phyloP scores from a whole-genome alignment of 2,113 vertebrate species.

The Plotosus lineatus region DNA sequence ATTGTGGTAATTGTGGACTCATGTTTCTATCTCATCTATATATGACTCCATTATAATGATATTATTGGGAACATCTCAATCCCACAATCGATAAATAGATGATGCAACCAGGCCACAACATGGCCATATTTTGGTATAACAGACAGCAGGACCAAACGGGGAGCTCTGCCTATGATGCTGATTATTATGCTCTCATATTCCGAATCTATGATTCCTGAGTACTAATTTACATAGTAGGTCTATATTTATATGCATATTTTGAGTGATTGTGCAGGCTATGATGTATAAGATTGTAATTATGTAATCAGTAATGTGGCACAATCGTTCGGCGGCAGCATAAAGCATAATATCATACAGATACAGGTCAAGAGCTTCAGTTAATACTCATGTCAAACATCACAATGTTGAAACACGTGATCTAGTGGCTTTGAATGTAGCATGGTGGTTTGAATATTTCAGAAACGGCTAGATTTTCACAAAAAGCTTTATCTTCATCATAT shows the following conservation, averaged over 20 bases:
- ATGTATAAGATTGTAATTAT: neutral
- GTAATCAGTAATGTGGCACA: neutral
- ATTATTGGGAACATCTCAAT: constrained; percentile 68
- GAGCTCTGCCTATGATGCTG: constrained; percentile 14
- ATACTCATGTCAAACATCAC: neutral
- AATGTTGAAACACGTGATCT: neutral
- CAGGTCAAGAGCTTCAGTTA: neutral
- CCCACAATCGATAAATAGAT: constrained; percentile 61
- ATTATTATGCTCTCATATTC: neutral
- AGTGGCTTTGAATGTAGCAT: neutral
- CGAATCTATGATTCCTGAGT: neutral
- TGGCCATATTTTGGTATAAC: constrained; percentile 29
- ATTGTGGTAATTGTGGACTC: constrained; percentile 66
- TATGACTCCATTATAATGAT: constrained; percentile 61
- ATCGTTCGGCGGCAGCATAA: neutral
- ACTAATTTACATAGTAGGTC: neutral
- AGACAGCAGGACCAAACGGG: constrained; percentile 12
- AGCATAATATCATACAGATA: neutral
- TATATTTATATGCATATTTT: neutral
- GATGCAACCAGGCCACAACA: constrained; percentile 55
- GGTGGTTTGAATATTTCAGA: neutral
- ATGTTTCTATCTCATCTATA: constrained; percentile 68
- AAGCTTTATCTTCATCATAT: too few species aligned
- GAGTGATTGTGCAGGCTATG: neutral
- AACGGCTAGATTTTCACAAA: neutral